A percentile compares a stretch with the other conserved stretches of the same genome.
Evolutionary conservation across 2,113 vertebrate genomes (phyloP).

Genomic region (Upupa epops): DNA sequence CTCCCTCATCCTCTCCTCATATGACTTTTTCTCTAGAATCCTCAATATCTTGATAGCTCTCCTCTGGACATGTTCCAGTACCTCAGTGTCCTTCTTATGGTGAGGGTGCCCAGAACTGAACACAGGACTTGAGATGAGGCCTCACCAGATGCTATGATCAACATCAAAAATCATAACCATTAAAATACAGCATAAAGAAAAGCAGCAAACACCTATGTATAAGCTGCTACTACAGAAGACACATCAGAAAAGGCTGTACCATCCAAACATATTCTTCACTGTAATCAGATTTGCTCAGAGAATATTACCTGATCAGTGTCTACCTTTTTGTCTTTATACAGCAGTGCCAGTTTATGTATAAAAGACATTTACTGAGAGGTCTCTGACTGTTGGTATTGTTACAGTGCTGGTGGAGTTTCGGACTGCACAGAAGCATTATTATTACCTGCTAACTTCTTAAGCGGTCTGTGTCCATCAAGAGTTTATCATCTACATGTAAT

Average conservation of each 20-base stretch:
- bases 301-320: background rate
- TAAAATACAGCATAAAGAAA: background rate
- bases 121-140: too few species aligned
- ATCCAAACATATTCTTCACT: background rate
- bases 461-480: background rate
- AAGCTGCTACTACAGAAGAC: background rate
- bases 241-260: background rate
- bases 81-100: too few species aligned
- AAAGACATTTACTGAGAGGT: background rate
- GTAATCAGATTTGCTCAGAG: background rate
- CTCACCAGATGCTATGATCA: background rate
- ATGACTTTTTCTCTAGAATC: too few species aligned
- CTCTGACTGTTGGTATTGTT: background rate
- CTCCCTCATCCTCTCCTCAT: too few species aligned
- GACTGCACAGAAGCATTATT: background rate
- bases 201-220: background rate
- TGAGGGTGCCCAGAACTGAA: too few species aligned
- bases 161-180: background rate
- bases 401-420: background rate
- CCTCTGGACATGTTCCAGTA: too few species aligned
- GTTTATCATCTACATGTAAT: background rate
- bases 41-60: too few species aligned
- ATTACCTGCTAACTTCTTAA: background rate
- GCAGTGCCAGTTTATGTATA: background rate
- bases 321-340: background rate